These are phyloP conservation scores for Leucoraja erinaceus DNA, from an alignment of 2,113 vertebrate genomes.

Conservation along the genomic window DNA sequence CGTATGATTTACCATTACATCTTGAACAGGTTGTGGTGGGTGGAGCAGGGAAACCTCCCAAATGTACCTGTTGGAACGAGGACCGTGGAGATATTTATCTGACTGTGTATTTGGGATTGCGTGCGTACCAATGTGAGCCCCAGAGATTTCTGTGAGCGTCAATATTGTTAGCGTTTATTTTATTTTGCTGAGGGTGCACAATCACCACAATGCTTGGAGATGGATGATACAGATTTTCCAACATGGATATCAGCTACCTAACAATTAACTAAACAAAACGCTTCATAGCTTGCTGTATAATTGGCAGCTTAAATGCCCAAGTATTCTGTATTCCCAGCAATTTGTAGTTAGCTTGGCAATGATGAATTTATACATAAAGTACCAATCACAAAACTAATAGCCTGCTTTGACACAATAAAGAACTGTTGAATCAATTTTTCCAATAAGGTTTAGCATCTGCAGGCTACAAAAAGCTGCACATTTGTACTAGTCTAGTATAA, in stretches of 20 bases:
- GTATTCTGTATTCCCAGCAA: not conserved
- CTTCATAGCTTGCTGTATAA: not conserved
- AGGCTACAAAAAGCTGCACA: too few relatives aligned
- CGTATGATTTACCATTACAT: not conserved
- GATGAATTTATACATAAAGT: constrained; percentile 2
- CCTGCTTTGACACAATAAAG: not conserved
- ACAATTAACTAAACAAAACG: not conserved
- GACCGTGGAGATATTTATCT: not conserved
- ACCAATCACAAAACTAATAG: not conserved
- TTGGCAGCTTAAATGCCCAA: not conserved
- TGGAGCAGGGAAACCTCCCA: not conserved
- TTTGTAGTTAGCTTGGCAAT: not conserved
- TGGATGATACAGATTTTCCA: not conserved
- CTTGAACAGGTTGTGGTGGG: not conserved
- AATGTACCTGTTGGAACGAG: not conserved
- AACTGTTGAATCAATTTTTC: not conserved
- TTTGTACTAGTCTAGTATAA: not conserved
- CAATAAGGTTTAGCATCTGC: constrained; percentile 5
- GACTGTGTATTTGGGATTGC: not conserved
- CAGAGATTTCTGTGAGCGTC: not conserved
- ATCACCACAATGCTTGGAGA: not conserved
- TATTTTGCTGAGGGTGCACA: not conserved
- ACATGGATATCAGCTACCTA: not conserved
- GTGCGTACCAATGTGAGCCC: not conserved
- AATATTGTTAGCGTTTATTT: not conserved